Conservation (phyloP, 2,797 vertebrate species). For the Sebastes melanostomus region DNA sequence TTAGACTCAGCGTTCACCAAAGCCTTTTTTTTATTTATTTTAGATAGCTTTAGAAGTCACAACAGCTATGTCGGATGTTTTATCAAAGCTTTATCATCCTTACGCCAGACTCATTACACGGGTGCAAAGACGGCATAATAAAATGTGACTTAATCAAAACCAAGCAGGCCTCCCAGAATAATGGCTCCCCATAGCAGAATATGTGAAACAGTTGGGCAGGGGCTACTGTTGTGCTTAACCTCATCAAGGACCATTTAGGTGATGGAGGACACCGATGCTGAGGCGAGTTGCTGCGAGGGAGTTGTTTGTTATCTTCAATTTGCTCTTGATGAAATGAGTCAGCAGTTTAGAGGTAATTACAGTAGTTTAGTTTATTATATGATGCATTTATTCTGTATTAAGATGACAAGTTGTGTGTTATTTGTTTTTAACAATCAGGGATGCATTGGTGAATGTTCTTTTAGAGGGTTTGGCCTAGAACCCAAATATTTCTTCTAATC, state of each 20-base stretch:
- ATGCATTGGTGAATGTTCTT: neutral
- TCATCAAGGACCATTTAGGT: constrained; percentile 72
- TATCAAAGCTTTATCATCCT: constrained; percentile 86
- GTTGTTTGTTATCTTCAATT: constrained; percentile 66
- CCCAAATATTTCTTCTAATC: neutral
- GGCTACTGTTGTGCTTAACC: constrained; percentile 73
- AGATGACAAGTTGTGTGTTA: neutral
- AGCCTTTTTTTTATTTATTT: constrained; percentile 74
- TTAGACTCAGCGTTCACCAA: constrained; percentile 31
- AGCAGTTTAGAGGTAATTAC: constrained; percentile 62
- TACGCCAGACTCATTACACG: constrained; percentile 81
- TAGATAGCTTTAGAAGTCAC: constrained; percentile 81
- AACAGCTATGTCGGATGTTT: constrained; percentile 80
- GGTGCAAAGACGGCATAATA: constrained; percentile 81
- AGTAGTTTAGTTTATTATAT: constrained; percentile 29
- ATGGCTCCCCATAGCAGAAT: constrained; percentile 79
- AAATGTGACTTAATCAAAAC: constrained; percentile 85
- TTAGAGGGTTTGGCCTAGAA: neutral
- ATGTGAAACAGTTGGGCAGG: constrained; percentile 76
- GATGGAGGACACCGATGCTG: constrained; percentile 52
- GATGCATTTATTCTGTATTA: neutral
- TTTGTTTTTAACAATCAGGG: constrained; percentile 16
- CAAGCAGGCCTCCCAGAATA: constrained; percentile 78
- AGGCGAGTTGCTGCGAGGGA: constrained; percentile 42
- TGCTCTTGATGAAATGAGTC: constrained; percentile 66